Percentiles rank a stretch among this genome's conserved stretches.
Conservation (phyloP, 1,140 invertebrate genomes). For the Spodoptera frugiperda region DNA sequence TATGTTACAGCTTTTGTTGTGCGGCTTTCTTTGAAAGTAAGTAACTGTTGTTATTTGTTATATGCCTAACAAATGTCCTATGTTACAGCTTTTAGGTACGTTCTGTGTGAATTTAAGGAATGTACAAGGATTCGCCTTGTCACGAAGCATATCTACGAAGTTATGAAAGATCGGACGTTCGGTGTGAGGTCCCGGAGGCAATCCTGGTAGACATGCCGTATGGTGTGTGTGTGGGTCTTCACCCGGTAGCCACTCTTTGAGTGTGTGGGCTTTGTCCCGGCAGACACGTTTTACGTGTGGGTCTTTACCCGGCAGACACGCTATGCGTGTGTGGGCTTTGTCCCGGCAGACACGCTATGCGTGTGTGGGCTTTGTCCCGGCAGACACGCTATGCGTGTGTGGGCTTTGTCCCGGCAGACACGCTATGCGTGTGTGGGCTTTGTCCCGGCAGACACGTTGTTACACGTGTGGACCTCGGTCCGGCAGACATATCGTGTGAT, state of each 20-base stretch:
- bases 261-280: conserved; percentile 2
- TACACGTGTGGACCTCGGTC: background rate
- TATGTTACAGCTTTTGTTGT: no score
- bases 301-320: no score
- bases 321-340: no score
- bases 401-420: no score
- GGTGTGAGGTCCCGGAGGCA: conserved; percentile 4
- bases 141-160: background rate
- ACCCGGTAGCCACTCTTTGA: background rate
- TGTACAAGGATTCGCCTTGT: conserved; percentile 7
- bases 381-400: no score
- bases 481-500: conserved; percentile 14
- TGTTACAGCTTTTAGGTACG: conserved; percentile 2
- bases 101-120: background rate
- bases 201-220: no score
- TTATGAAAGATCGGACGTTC: background rate
- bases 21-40: no score
- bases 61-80: no score
- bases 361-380: no score
- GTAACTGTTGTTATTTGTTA: no score
- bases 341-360: no score
- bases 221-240: conserved; percentile 5
- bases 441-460: background rate
- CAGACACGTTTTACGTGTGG: conserved; percentile 14
- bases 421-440: no score